Base-by-base conservation (phyloP, 2,888 invertebrate species). In the Pycnomerus fuliginosus region DNA sequence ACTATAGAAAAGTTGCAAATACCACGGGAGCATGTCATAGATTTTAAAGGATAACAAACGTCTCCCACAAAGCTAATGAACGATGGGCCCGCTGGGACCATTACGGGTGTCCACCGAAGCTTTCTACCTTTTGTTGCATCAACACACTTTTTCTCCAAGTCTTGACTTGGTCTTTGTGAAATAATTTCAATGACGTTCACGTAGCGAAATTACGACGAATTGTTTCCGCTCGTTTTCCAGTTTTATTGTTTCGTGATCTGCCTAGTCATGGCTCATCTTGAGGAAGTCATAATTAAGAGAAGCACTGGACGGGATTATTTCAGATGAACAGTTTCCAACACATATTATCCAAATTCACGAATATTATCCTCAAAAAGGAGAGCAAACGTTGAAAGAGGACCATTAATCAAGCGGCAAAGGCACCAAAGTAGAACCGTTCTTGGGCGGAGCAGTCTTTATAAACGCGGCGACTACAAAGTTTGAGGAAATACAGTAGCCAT, bases 211-310 rank as follows among this genome's bases (percentile, higher is more conserved):
- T 24, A 42, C 23, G 24, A 28, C 29, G 42, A 43, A 44, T 44
- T 38, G 44, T 45, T 45, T 45, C 45, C 40, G 40, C 40, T 40
- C 27, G 36, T 38, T 38, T 37, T 44, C 51, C 50, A 56, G 50
- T 56, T 52, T 53, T 41, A 58, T 58, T 56, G 58, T 56, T 37
- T 37, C 34, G 23, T 33, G 48, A 46, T 44, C 37, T 41, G 49
- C 54, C 53, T 45, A 52, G 60, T 60, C 60, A 60, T 55, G 42
- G 44, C 39, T 37, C 48, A 56, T 58, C 57, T 50, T 49, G 56
- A 55, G 56, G 55, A 58, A 58, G 48, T n/a, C n/a, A n/a, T n/a
- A n/a, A n/a, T n/a, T n/a, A n/a, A n/a, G n/a, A n/a, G n/a, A n/a
- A n/a, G n/a, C n/a, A n/a, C n/a, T n/a, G n/a, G n/a, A n/a, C n/a